Evolutionary conservation across 1,140 invertebrate species (phyloP), one percentile per base, ranked within the genome.

Genomic region (Plectus sambesii): DNA sequence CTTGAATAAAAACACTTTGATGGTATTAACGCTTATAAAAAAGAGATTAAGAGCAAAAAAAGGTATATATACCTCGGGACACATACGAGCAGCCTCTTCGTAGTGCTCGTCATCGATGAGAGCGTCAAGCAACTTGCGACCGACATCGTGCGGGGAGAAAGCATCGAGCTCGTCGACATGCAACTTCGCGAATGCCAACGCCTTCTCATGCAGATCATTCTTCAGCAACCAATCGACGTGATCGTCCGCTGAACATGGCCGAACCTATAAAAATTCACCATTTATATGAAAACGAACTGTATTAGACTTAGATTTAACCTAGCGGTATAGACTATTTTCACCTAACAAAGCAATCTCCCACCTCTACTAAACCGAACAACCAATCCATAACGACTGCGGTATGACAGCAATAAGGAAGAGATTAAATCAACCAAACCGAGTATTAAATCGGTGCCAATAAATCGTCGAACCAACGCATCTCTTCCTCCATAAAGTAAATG

Each of bases 171-270:
- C 22, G 30, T 59, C 49, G 9, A 26, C 24, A 41, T 63, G 38
- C 48, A 36, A 39, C 9, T 60, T 22, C 2, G 59, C 59, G 27
- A 51, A 59, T 33, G 58, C 53, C 6, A 62, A 42, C 4, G 63
- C 63, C 24, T 68, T 63, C 2, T 47, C 53, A 29, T 46, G 66
- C 1, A 59, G 39, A 8, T 53, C 39, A 30, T 66, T 69, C 15
- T 66, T 58, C 23, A 66, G 27, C 22, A 60, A 51, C 63, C 63
- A 66, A 27, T 33, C 8, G 17, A 66, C 49, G n/a, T 48, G 49
- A 24, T 66, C 51, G 45, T 62, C 60, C 15, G 56, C 40, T 8
- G 60, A 62, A 29, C 59, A 62, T 1, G 63, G 66, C 41, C 42
- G 41, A 1, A 60, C 66, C 57, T 64, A 9, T 48, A 60, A 41